Evolutionary conservation across 1,140 invertebrate species (phyloP), one percentile per base, ranked within the genome.

Genomic region (Holcopasites calliopsidis): DNA sequence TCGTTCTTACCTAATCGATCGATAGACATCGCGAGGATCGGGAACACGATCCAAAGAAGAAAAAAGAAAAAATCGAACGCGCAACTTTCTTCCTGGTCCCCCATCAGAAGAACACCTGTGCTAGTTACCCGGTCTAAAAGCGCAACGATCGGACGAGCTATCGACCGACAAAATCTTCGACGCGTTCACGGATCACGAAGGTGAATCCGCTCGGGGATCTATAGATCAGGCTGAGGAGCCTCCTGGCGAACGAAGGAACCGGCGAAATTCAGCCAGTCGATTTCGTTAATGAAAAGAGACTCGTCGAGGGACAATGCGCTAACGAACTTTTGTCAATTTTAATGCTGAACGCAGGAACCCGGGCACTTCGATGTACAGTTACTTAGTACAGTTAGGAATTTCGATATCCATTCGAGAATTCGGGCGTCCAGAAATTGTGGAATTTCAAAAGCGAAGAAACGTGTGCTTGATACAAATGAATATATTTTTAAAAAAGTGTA

Each of bases 161-260:
- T 76, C 73, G 64, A 31, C 54, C 61, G 58, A 49, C 40, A 55
- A 68, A 33, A 68, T 75, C 62, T 66, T 35, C 35, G 38, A 16
- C 13, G 3, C 4, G 61, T 4, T 35, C 38, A 28, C 21, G 4
- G 66, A 42, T n/a, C n/a, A 54, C 65, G 65, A 42, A 42, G 65
- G 61, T 64, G 50, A 64, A 64, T 38, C 54, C 60, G 70, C 68
- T 78, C 40, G 21, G 52, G 26, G 62, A 58, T 49, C 16, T 42
- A 79, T 77, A 77, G 77, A 79, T 79, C 77, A 79, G 42, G 55
- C 26, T 10, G 66, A 70, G 38, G 40, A 47, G 40, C 62, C 21
- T 1, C 23, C 57, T 42, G 44, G 64, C 38, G 8, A 52, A 50
- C 57, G 74, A 31, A 50, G 35, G 44, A 73, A n/a, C n/a, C n/a